Conservation (phyloP, 2,888 invertebrate genomes). For the Drosophila barbarae region DNA sequence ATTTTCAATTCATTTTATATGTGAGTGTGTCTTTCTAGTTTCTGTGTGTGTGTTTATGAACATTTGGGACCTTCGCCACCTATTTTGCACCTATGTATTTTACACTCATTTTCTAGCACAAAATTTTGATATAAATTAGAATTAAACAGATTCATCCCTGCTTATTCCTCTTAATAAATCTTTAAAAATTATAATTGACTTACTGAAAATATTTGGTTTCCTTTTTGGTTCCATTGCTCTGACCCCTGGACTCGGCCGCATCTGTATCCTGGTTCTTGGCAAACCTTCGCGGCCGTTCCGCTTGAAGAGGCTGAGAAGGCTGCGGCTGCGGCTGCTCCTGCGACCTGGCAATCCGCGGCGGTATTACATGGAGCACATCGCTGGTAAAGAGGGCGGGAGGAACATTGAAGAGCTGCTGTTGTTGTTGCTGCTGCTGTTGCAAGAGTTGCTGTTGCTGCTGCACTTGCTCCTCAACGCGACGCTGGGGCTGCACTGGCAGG, state of each 20-base stretch:
- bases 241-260: constrained; percentile 41
- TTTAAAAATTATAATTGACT: constrained; percentile 14
- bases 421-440: constrained; percentile 26
- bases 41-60: not conserved
- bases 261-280: constrained; percentile 39
- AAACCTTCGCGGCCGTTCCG: constrained; percentile 54
- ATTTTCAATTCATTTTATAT: too few species aligned
- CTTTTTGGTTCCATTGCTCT: constrained; percentile 31
- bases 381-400: constrained; percentile 64
- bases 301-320: constrained; percentile 15
- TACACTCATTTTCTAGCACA: not conserved
- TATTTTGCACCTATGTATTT: not conserved
- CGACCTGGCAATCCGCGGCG: constrained; percentile 42
- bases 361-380: constrained; percentile 65
- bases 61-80: too few species aligned
- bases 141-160: not conserved
- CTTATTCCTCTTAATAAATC: not conserved
- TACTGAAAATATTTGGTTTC: constrained; percentile 73
- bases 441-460: constrained; percentile 42
- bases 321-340: constrained; percentile 41
- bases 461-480: constrained; percentile 47
- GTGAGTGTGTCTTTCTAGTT: not conserved
- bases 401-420: constrained; percentile 57
- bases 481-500: constrained; percentile 48
- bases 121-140: constrained; percentile 30